Evolutionary conservation across 2,113 vertebrate species (phyloP).

Genomic region (Cyanistes caeruleus): DNA sequence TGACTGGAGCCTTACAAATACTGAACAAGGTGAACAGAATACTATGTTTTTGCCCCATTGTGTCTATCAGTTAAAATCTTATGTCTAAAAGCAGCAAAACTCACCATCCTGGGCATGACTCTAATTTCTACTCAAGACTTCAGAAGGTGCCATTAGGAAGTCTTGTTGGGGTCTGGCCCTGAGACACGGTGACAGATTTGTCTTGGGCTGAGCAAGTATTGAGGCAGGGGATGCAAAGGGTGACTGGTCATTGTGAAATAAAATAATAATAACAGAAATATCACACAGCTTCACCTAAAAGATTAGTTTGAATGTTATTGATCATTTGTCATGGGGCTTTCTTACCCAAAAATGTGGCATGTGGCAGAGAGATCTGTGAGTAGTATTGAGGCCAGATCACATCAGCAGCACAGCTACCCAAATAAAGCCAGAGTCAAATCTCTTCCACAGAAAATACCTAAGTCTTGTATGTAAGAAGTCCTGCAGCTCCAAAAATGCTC

Average conservation of each 20-base stretch:
- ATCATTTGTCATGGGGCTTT: not conserved
- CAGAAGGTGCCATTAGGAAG: not conserved
- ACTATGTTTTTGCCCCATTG: not conserved
- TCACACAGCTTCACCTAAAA: not conserved
- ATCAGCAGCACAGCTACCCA: not conserved
- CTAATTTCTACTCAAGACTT: not conserved
- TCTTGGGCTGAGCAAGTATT: not conserved
- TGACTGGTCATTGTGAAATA: not conserved
- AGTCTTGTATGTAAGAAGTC: not conserved
- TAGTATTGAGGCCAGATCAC: not conserved
- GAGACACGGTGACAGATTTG: not conserved
- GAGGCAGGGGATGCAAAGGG: not conserved
- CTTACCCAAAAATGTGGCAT: not conserved
- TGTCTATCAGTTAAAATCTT: not conserved
- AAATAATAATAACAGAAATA: not conserved
- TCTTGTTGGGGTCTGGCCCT: not conserved
- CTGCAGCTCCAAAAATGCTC: not conserved
- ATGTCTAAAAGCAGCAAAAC: constrained; percentile 2
- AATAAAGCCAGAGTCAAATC: not conserved
- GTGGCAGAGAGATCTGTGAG: not conserved
- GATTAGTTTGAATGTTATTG: not conserved
- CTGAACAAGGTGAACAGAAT: constrained; percentile 7
- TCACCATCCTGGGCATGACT: not conserved
- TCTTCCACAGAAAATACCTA: not conserved
- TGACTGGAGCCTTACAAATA: constrained; percentile 38